Evolutionary conservation across 1,140 invertebrate genomes (phyloP), one percentile per base, ranked within the genome.

Genomic region (Drosophila aff.): DNA sequence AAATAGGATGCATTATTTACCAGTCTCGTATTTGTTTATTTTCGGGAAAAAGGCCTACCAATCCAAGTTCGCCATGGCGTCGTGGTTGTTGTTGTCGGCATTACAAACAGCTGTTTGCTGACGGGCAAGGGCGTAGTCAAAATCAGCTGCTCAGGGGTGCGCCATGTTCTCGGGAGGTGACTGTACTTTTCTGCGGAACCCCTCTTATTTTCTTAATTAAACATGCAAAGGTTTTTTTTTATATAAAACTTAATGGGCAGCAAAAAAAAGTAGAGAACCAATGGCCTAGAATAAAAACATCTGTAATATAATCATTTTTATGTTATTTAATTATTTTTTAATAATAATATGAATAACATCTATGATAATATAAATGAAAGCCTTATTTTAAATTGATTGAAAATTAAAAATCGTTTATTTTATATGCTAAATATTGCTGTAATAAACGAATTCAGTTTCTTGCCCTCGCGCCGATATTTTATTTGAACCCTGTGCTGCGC

Each of bases 51-150:
- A 47, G 44, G 50, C 50, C n/a, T 72, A 91, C 85, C 85, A 90
- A 64, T 90, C 86, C 58, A 90, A 79, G 66, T 53, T 85, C 49
- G 81, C 52, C 85, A 90, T 90, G 50, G 65, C 71, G 69, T 65
- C 43, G 77, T 43, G 58, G 28, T 76, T 76, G 53, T 76, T 76
- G 36, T 77, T 68, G 72, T 75, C 72, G 72, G 72, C 71, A 75
- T 75, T 43, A 16, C 58, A 55, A n/a, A 47, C 72, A 75, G 72
- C 72, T 74, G 69, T 63, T 74, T 18, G 41, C 23, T 57, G 38
- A 4, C 11, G 15, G 13, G 4, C 52, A 73, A 3, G 21, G 66
- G 38, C 69, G 69, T 73, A 36, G 53, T 7, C 2, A 23, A 47
- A 3, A 40, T 41, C 33, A 28, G n/a, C 15, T 9, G 13, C 3